phyloP scores from a whole-genome alignment of 2,113 vertebrate species.

The Apeltes quadracus region DNA sequence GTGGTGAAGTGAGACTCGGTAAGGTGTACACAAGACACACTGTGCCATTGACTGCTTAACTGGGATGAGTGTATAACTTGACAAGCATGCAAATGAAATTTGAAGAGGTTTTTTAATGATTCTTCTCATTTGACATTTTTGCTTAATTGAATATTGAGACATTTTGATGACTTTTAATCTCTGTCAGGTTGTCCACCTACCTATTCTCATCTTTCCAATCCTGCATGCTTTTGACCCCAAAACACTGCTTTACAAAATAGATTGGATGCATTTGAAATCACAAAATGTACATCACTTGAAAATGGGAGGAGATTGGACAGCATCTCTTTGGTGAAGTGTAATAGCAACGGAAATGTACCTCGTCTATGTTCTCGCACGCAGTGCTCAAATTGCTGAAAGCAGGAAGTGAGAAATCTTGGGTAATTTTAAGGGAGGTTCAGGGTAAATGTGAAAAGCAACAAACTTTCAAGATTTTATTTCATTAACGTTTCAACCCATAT shows the following conservation, averaged over 20 bases:
- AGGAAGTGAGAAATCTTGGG: constrained; percentile 19
- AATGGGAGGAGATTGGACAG: constrained; percentile 43
- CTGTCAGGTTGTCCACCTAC: background rate
- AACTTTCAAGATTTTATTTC: constrained; percentile 10
- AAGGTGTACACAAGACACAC: background rate
- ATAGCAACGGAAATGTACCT: constrained; percentile 44
- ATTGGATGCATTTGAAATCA: background rate
- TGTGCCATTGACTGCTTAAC: background rate
- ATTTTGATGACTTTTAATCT: background rate
- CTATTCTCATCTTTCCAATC: constrained; percentile 2
- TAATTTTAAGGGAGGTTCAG: constrained; percentile 18
- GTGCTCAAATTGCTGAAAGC: constrained; percentile 39
- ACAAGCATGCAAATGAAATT: background rate
- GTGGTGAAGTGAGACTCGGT: background rate
- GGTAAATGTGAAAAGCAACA: background rate
- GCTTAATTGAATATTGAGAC: background rate
- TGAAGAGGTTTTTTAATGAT: background rate
- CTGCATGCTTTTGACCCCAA: constrained; percentile 2
- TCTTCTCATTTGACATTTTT: background rate
- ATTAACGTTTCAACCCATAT: background rate
- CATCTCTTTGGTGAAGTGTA: constrained; percentile 10
- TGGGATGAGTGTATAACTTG: background rate
- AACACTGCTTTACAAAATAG: constrained; percentile 12
- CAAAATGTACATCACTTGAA: constrained; percentile 37
- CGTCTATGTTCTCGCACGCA: constrained; percentile 19